Evolutionary conservation across 2,888 invertebrate species (phyloP).

Genomic region (Dolichomitus sp.): DNA sequence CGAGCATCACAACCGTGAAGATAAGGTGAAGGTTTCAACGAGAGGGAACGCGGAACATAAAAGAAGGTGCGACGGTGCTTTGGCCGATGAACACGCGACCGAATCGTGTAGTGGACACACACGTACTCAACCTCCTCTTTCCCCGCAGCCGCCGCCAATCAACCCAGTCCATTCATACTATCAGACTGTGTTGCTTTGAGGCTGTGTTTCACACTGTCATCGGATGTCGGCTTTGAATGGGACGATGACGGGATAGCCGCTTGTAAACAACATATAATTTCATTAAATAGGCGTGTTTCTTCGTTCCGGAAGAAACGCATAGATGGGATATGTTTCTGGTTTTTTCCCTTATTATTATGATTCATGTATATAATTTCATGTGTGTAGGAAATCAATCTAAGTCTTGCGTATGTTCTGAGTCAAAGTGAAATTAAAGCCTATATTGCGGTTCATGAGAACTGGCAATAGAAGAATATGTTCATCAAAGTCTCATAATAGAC

Average conservation of each 20-base stretch:
- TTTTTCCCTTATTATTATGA: not conserved
- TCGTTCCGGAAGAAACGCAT: not conserved
- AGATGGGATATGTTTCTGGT: not conserved
- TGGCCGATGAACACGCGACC: slow-evolving; percentile 13
- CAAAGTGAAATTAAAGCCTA: not conserved
- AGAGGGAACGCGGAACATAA: slow-evolving; percentile 13
- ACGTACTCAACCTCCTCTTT: not conserved
- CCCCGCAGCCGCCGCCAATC: slow-evolving; percentile 16
- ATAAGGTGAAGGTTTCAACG: slow-evolving; percentile 59
- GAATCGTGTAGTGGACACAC: not conserved
- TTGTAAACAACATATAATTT: slow-evolving; percentile 3
- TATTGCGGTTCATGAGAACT: too few relatives aligned
- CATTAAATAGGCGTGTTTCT: not conserved
- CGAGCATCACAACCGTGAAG: slow-evolving; percentile 25
- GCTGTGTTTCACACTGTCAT: not conserved
- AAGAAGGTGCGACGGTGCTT: slow-evolving; percentile 20
- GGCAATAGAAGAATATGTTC: not conserved
- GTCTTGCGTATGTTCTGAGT: not conserved
- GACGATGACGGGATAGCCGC: not conserved
- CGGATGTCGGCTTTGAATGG: not conserved
- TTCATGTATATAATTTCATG: not conserved
- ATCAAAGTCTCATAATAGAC: not conserved
- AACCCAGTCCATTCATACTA: slow-evolving; percentile 27
- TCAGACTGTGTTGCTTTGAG: slow-evolving; percentile 4
- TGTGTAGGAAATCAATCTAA: not conserved